phyloP scores from a whole-genome alignment of 2,888 invertebrate genomes.

The Agonopterix alstromeriana region DNA sequence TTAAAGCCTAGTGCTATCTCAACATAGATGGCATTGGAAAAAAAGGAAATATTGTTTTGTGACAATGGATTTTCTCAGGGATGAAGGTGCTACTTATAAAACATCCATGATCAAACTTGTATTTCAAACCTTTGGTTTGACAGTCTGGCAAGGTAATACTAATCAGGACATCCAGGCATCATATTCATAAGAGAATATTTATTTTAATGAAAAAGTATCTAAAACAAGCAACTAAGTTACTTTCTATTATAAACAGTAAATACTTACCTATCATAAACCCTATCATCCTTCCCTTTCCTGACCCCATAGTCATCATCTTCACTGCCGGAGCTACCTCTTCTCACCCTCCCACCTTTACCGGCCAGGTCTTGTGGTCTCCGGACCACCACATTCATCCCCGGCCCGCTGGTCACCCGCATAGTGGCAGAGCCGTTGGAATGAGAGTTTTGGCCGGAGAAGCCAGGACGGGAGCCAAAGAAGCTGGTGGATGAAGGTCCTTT shows the following conservation, averaged over 20 bases:
- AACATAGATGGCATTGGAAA: too few species aligned
- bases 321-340: constrained; percentile 72
- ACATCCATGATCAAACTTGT: too few species aligned
- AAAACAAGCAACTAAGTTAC: too few species aligned
- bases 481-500: constrained; percentile 21
- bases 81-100: too few species aligned
- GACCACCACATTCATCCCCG: constrained; percentile 17
- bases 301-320: constrained; percentile 79
- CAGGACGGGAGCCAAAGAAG: constrained; percentile 33
- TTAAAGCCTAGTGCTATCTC: too few species aligned
- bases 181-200: too few species aligned
- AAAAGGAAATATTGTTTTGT: too few species aligned
- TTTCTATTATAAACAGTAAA: neutral
- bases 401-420: constrained; percentile 38
- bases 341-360: constrained; percentile 54
- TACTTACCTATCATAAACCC: constrained; percentile 80
- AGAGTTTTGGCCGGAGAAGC: constrained; percentile 33
- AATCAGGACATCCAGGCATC: too few species aligned
- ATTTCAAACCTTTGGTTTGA: too few species aligned
- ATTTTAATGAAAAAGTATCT: too few species aligned
- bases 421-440: constrained; percentile 30
- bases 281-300: constrained; percentile 77
- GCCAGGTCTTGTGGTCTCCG: constrained; percentile 29
- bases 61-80: too few species aligned
- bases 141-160: too few species aligned